Evolutionary conservation across 2,797 vertebrate species (phyloP), one percentile per base, ranked within the genome.

Genomic region (Ceryle rudis): DNA sequence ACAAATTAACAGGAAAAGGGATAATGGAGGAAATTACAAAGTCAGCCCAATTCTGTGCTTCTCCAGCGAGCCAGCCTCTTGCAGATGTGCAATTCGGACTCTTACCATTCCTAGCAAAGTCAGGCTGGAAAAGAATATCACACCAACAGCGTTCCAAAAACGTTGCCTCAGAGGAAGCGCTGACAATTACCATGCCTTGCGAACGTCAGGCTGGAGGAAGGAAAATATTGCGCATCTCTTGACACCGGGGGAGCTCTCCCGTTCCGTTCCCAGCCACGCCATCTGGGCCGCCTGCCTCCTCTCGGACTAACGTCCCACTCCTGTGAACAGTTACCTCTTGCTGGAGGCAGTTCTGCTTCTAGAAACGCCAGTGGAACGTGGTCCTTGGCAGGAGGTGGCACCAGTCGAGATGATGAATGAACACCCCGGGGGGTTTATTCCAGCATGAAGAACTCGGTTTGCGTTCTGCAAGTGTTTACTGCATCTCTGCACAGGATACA

Each of bases 341-440:
- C 91, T 81, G 91, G 70, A 96, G 70, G 80, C 77, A 90, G 65
- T 52, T 64, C 9, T 70, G 82, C 77, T 97, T 89, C 87, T 85
- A 65, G 90, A 93, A 97, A 94, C 67, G 84, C 75, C 72, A 67
- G 61, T 39, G 51, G 21, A 95, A 72, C 81, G 23, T 26, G 58
- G 82, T 91, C 88, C 42, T 78, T 81, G 60, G 90, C 51, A 85
- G 58, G n/a, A 88, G 86, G 64, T 78, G 39, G 35, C 85, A 72
- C 64, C 51, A 9, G 75, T 65, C 81, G 66, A 42, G 72, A 81
- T 96, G 97, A 97, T 89, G 90, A 89, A 97, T 69, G 71, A 47
- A 49, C 47, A 55, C 85, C 94, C 95, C 58, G 44, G 90, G 82
- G 94, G 95, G 80, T 74, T 94, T 88, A 39, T 95, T 93, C 75